phyloP scores from a whole-genome alignment of 2,888 invertebrate species.

The Dione vanillae region DNA sequence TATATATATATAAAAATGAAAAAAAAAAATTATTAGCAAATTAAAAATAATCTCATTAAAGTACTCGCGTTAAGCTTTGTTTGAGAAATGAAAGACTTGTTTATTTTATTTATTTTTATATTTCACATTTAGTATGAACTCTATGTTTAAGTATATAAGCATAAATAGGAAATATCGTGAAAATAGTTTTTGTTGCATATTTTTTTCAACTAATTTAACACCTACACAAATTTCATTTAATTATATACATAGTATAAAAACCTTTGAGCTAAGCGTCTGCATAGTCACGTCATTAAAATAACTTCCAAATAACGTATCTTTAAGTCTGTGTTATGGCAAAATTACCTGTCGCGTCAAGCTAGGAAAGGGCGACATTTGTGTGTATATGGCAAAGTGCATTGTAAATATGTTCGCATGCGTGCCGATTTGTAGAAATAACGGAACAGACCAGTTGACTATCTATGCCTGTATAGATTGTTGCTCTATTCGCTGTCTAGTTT shows the following conservation, averaged over 20 bases:
- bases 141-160: too few relatives aligned
- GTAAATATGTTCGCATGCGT: conserved; percentile 65
- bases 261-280: conserved; percentile 1
- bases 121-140: too few relatives aligned
- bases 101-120: too few relatives aligned
- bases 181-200: too few relatives aligned
- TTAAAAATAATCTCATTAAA: too few relatives aligned
- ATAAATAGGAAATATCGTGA: too few relatives aligned
- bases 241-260: neutral
- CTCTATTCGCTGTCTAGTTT: conserved; percentile 23
- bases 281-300: conserved; percentile 21
- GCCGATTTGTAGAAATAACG: conserved; percentile 77
- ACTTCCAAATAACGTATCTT: conserved; percentile 31
- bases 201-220: too few relatives aligned
- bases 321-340: conserved; percentile 34
- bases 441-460: conserved; percentile 67
- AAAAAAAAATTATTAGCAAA: too few relatives aligned
- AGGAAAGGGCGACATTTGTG: conserved; percentile 50
- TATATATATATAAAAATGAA: too few relatives aligned
- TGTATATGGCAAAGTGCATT: conserved; percentile 47
- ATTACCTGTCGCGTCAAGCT: conserved; percentile 40
- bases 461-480: conserved; percentile 53
- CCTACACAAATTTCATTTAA: too few relatives aligned
- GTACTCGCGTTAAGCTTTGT: too few relatives aligned
- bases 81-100: too few relatives aligned